phyloP scores from a whole-genome alignment of 1,140 invertebrate species.

The Drosophila santomea region DNA sequence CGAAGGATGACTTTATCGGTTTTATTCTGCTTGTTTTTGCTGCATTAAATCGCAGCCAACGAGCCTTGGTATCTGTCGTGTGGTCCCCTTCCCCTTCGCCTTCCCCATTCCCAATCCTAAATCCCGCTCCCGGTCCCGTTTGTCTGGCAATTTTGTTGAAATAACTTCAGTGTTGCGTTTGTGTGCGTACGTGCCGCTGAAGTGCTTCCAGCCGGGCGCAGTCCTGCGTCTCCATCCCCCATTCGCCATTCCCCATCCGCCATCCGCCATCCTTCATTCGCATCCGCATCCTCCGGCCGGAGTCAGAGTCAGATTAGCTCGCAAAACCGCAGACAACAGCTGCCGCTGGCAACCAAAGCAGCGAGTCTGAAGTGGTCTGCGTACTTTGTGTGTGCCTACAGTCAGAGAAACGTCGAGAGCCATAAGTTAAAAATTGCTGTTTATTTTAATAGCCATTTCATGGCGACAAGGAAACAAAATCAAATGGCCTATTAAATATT shows the following conservation, averaged over 20 bases:
- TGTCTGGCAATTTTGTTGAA: constrained; percentile 82
- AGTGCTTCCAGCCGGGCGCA: constrained; percentile 53
- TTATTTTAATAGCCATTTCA: too few relatives aligned
- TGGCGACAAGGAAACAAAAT: too few relatives aligned
- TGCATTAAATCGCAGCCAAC: constrained; percentile 80
- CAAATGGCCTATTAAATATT: too few relatives aligned
- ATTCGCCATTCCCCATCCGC: too few relatives aligned
- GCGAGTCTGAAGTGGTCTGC: constrained; percentile 33
- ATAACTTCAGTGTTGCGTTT: constrained; percentile 79
- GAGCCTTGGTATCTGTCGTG: constrained; percentile 59
- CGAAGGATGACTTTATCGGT: constrained; percentile 76
- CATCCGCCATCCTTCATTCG: constrained; percentile 3
- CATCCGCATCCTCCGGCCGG: constrained; percentile 30
- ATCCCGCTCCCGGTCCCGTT: constrained; percentile 30
- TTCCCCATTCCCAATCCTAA: background rate
- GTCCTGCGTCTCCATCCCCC: background rate
- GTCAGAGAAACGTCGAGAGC: background rate
- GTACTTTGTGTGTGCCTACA: constrained; percentile 40
- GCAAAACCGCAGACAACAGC: constrained; percentile 81
- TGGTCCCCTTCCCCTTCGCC: background rate
- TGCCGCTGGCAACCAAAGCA: constrained; percentile 58
- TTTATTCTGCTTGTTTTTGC: constrained; percentile 62
- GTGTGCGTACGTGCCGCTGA: constrained; percentile 80
- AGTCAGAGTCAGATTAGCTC: constrained; percentile 74
- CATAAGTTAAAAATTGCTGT: background rate